These are phyloP conservation scores for Danaus chrysippus DNA, from an alignment of 2,888 invertebrate species.

Conservation along the genomic window DNA sequence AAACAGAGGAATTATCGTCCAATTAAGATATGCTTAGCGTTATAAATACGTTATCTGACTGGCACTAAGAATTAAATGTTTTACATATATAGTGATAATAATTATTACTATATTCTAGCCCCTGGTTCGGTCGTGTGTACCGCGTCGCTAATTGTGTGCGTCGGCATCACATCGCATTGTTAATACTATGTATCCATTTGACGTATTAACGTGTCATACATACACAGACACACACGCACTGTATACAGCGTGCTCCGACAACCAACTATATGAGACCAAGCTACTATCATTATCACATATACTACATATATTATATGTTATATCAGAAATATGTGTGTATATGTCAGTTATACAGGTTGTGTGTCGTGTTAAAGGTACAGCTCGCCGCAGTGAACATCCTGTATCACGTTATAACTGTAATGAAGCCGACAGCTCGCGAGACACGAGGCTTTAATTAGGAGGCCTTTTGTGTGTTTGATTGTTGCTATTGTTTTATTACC, in stretches of 20 bases:
- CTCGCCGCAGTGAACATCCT: constrained; percentile 9
- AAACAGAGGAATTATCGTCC: no score
- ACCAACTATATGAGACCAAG: no score
- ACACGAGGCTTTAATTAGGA: constrained; percentile 27
- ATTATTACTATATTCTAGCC: neutral
- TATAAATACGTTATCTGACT: no score
- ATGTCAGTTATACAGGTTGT: no score
- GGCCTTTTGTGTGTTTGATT: constrained; percentile 3
- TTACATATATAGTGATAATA: no score
- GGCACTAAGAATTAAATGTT: no score
- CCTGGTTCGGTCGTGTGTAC: constrained; percentile 27
- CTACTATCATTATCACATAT: no score
- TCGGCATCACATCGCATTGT: constrained; percentile 52
- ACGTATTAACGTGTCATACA: constrained; percentile 53
- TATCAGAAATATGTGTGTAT: no score
- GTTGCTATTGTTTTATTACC: constrained; percentile 17
- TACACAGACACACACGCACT: neutral
- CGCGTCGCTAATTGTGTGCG: constrained; percentile 53
- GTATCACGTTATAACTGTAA: constrained; percentile 25
- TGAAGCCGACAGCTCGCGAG: constrained; percentile 28
- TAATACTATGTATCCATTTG: constrained; percentile 66
- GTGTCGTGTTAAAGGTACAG: no score
- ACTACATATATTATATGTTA: no score
- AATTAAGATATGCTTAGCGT: no score
- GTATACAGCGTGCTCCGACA: neutral